These are phyloP conservation scores for Polyboroides typus DNA, from an alignment of 2,797 vertebrate genomes.

Conservation along the genomic window DNA sequence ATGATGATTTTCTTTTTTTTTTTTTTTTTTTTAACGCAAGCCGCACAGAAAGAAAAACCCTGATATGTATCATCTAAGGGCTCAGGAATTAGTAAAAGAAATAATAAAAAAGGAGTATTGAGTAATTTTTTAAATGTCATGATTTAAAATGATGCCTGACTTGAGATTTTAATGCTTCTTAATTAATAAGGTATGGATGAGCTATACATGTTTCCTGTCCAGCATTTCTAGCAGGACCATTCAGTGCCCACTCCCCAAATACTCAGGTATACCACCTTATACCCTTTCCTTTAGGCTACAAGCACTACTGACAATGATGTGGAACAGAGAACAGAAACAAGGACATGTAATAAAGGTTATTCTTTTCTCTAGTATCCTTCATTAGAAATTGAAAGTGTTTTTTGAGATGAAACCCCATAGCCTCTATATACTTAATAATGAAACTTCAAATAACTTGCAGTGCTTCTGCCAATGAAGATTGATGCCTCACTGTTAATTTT, in stretches of 20 bases:
- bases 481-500: background rate
- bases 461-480: background rate
- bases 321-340: background rate
- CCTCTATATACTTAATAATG: background rate
- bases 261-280: background rate
- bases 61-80: background rate
- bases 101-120: rapidly evolving
- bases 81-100: background rate
- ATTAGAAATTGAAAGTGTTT: background rate
- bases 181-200: background rate
- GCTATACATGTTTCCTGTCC: background rate
- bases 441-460: background rate
- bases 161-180: background rate
- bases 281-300: background rate
- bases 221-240: background rate
- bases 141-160: background rate
- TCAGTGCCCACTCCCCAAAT: background rate
- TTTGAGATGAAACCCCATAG: background rate
- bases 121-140: background rate
- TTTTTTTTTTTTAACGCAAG: background rate
- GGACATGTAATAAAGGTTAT: background rate
- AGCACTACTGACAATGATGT: rapidly evolving
- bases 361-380: background rate
- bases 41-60: background rate
- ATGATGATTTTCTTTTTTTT: too few species aligned